Evolutionary conservation across 2,888 invertebrate species (phyloP), one percentile per base, ranked within the genome.

Genomic region (Periphyllus acericola): DNA sequence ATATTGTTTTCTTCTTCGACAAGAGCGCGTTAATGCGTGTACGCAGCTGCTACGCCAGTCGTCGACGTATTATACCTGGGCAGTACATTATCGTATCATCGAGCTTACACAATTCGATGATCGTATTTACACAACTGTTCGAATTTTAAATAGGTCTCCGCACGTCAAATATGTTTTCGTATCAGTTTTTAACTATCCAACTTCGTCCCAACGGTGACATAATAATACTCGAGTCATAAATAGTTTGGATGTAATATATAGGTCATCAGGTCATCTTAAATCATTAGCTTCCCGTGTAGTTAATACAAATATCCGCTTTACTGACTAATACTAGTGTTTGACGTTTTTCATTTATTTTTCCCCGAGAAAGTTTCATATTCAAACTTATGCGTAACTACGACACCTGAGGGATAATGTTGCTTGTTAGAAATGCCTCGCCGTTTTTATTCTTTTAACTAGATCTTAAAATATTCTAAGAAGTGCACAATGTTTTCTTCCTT

Each of bases 331-430:
- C 40, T 29, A 29, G 36, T 29, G 29, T 40, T 40, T 21, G 29
- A 25, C 21, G 21, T 1, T 60, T 60, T 60, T n/a, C 60, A 34
- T n/a, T 52, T 78, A 36, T 40, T 29, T 29, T 25, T 21, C 34
- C 8, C 29, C 1, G 3, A 81, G 11, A 68, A 68, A 81, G 66
- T 68, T 66, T 29, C 14, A n/a, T 40, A 66, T 40, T 29, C 0
- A 21, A 81, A 80, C 68, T 68, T 68, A 68, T 68, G 68, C 2
- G 29, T n/a, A 68, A 29, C n/a, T 40, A 40, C 21, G 21, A 8
- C 11, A 81, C 66, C 66, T 68, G n/a, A 81, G n/a, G 29, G 80
- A 80, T 66, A 80, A 1, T 66, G 66, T 60, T 29, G n/a, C 80
- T 36, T 29, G n/a, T 80, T 55, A 55, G 29, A 78, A 55, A 78